These are phyloP conservation scores for Caenorhabditis panamensis DNA, from an alignment of 2,888 invertebrate species.

Conservation along the genomic window DNA sequence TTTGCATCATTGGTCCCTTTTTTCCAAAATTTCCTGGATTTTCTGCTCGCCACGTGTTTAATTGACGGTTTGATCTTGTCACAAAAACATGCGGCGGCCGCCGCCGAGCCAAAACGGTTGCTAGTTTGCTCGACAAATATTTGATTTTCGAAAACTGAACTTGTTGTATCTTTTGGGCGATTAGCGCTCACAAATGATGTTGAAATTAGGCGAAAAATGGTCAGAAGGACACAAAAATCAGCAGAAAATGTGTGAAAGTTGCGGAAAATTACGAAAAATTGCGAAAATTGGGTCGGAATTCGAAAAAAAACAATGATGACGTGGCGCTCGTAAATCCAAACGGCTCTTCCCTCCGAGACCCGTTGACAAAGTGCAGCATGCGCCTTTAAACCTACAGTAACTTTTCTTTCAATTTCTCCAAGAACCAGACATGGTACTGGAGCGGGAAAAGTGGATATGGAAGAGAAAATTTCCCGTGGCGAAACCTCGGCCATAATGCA, in stretches of 20 bases:
- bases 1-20: no score
- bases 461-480: no score
- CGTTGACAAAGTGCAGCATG: background rate
- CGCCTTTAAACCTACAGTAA: conserved; percentile 12
- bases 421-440: no score
- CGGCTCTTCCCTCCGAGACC: background rate
- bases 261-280: background rate
- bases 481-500: no score
- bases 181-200: background rate
- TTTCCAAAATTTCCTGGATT: conserved; percentile 4
- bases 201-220: no score
- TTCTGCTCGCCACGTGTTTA: conserved; percentile 20
- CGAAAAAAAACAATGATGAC: background rate
- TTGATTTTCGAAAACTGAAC: conserved; percentile 52
- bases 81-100: conserved; percentile 21
- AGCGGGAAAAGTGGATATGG: no score
- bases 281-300: conserved; percentile 2
- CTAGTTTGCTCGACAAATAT: conserved; percentile 44
- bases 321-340: background rate
- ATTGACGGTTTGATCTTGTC: conserved; percentile 46
- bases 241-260: background rate
- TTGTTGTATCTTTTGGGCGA: conserved; percentile 29
- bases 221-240: conserved; percentile 16
- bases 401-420: background rate
- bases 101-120: background rate